Conservation (phyloP, 2,888 invertebrate species). For the Ophion slaviceki region DNA sequence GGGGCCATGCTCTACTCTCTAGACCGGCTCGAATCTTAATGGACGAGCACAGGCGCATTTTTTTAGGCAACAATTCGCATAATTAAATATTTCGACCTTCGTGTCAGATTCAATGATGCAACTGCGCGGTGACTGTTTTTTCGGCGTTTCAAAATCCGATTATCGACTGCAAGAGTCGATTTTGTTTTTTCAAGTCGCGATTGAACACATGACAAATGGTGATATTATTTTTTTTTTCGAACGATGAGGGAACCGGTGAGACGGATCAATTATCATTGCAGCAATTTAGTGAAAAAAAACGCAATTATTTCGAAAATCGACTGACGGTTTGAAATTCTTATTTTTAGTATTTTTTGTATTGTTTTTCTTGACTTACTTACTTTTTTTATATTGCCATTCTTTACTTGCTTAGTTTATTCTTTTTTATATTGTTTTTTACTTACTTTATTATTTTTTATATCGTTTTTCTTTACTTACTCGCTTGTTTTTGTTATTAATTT, state of each 20-base stretch:
- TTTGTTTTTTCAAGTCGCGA: not conserved
- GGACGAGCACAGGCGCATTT: slow-evolving; percentile 43
- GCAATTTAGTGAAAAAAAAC: not conserved
- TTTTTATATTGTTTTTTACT: too few relatives aligned
- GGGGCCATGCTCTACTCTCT: slow-evolving; percentile 59
- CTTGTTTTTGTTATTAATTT: too few relatives aligned
- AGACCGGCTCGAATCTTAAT: slow-evolving; percentile 58
- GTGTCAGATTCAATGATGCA: slow-evolving; percentile 26
- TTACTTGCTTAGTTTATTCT: too few relatives aligned
- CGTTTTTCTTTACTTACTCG: too few relatives aligned
- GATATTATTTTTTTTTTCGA: too few relatives aligned
- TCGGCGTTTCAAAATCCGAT: not conserved
- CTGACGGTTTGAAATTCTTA: not conserved
- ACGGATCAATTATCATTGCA: not conserved
- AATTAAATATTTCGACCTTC: slow-evolving; percentile 47
- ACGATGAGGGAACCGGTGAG: too few relatives aligned
- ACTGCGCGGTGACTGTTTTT: not conserved
- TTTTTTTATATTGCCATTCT: too few relatives aligned
- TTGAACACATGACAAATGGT: too few relatives aligned
- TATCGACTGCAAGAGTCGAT: not conserved
- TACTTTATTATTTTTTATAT: too few relatives aligned
- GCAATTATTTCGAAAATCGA: not conserved
- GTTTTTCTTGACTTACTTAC: too few relatives aligned
- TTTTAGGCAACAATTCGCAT: slow-evolving; percentile 43
- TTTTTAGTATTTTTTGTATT: not conserved